Percentiles rank a stretch among this genome's conserved stretches.
These are phyloP conservation scores for Aricia artaxerxes DNA, from an alignment of 2,888 invertebrate genomes.

Conservation along the genomic window DNA sequence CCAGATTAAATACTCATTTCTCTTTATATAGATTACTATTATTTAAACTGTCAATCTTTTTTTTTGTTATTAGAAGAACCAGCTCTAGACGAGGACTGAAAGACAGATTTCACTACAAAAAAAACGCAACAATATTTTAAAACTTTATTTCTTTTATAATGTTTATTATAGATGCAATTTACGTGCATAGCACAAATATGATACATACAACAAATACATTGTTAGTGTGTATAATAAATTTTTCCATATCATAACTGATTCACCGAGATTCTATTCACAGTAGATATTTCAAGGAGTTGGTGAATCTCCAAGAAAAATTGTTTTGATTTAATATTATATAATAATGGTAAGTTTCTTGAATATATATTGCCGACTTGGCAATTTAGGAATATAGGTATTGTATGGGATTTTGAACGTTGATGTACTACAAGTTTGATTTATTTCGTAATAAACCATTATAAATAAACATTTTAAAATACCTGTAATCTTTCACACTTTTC, in stretches of 20 bases:
- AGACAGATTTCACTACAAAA: constrained; percentile 33
- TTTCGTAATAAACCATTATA: too few relatives aligned
- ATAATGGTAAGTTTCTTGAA: too few relatives aligned
- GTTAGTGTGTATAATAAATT: constrained; percentile 79
- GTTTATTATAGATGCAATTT: constrained; percentile 77
- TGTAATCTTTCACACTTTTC: not conserved
- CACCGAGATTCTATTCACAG: constrained; percentile 60
- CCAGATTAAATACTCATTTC: too few relatives aligned
- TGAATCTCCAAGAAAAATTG: not conserved
- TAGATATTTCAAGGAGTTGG: constrained; percentile 13
- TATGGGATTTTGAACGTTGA: not conserved
- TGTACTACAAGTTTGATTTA: too few relatives aligned
- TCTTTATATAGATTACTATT: too few relatives aligned
- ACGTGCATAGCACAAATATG: constrained; percentile 65
- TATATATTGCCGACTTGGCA: too few relatives aligned
- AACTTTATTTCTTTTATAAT: constrained; percentile 78
- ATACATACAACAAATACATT: constrained; percentile 78
- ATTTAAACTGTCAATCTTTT: too few relatives aligned
- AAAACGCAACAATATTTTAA: constrained; percentile 62
- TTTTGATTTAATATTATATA: not conserved
- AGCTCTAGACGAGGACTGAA: not conserved
- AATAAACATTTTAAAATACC: too few relatives aligned
- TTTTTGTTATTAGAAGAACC: not conserved
- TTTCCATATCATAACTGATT: constrained; percentile 77
- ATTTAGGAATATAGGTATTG: not conserved